Conservation (phyloP, 2,888 invertebrate genomes). For the Drosophila borborema region DNA sequence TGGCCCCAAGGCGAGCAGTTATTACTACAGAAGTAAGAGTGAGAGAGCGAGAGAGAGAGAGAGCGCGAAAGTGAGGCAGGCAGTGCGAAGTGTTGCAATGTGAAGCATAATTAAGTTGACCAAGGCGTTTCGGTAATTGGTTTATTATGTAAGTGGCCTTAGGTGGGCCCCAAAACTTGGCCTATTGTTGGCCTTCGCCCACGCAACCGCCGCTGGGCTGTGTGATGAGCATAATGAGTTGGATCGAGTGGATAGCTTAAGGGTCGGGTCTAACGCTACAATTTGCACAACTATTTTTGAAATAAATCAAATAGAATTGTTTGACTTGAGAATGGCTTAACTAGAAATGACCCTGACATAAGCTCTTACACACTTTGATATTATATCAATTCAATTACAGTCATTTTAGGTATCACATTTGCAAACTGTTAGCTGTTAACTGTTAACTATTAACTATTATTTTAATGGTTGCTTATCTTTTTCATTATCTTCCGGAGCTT, state of each 20-base stretch:
- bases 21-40: background rate
- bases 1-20: conserved; percentile 24
- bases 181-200: conserved; percentile 25
- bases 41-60: background rate
- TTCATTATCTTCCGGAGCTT: no score
- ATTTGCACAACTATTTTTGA: conserved; percentile 7
- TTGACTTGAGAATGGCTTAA: background rate
- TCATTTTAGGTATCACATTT: no score
- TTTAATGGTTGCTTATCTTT: no score
- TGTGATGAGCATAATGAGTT: conserved; percentile 32
- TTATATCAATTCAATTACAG: background rate
- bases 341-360: background rate
- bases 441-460: no score
- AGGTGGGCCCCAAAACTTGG: conserved; percentile 42
- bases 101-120: conserved; percentile 70
- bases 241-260: conserved; percentile 9
- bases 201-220: conserved; percentile 18
- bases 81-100: conserved; percentile 45
- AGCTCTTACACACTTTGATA: background rate
- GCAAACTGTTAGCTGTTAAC: no score
- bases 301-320: conserved; percentile 6
- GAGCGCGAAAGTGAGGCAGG: background rate
- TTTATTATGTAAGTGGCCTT: conserved; percentile 66
- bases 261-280: background rate
- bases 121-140: conserved; percentile 63